Percentiles rank a stretch among this genome's conserved stretches.
phyloP scores from a whole-genome alignment of 2,888 invertebrate genomes.

The Coenonympha glycerion region DNA sequence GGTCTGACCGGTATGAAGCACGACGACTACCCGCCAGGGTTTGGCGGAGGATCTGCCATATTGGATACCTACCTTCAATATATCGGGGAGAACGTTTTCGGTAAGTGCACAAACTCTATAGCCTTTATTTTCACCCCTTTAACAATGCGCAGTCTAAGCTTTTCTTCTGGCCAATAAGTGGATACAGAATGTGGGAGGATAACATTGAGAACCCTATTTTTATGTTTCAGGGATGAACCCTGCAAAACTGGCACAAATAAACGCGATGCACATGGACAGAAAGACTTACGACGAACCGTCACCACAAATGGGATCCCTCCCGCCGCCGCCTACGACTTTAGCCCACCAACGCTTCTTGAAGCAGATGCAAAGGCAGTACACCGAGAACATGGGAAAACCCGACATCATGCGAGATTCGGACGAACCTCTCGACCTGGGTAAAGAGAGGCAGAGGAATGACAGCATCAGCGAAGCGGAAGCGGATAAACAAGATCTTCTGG shows the following conservation, averaged over 20 bases:
- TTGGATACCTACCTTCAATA: conserved; percentile 92
- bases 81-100: conserved; percentile 88
- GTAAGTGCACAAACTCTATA: conserved; percentile 52
- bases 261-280: conserved; percentile 75
- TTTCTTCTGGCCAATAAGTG: too few species aligned
- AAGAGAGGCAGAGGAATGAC: conserved; percentile 63
- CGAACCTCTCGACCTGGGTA: conserved; percentile 74
- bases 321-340: conserved; percentile 69
- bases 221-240: conserved; percentile 80
- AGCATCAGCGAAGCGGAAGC: conserved; percentile 58
- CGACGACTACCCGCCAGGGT: conserved; percentile 81
- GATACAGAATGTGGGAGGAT: too few species aligned
- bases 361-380: conserved; percentile 79
- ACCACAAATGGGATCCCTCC: conserved; percentile 71
- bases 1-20: conserved; percentile 78
- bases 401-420: conserved; percentile 74
- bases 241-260: conserved; percentile 85
- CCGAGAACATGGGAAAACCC: conserved; percentile 73
- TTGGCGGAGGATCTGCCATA: conserved; percentile 84
- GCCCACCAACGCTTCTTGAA: conserved; percentile 78
- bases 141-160: too few species aligned
- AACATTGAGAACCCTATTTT: background rate
- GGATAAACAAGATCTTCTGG: conserved; percentile 73
- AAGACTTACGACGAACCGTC: conserved; percentile 77
- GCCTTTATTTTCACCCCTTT: too few species aligned